phyloP scores from a whole-genome alignment of 2,888 invertebrate genomes.

The Imbricaverruca yamaguchii region DNA sequence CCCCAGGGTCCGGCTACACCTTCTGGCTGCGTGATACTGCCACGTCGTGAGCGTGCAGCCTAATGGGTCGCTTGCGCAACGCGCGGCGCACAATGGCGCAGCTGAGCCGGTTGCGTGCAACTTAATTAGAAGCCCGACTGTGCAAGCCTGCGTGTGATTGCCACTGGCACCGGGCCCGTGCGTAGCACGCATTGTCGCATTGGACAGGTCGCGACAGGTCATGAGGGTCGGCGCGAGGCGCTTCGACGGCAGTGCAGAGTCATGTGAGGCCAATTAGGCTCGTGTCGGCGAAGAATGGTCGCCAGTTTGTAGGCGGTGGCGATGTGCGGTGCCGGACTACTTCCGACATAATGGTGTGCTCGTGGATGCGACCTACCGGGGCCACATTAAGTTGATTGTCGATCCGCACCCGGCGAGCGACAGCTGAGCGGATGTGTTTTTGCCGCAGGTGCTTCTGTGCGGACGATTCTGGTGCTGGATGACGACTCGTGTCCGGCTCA shows the following conservation, averaged over 20 bases:
- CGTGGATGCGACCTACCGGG: background rate
- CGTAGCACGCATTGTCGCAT: too few relatives aligned
- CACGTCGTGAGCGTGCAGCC: too few relatives aligned
- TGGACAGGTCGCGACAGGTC: too few relatives aligned
- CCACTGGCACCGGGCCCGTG: too few relatives aligned
- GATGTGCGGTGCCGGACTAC: background rate
- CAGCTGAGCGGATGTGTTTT: background rate
- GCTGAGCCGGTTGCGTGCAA: too few relatives aligned
- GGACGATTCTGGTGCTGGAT: slow-evolving; percentile 73
- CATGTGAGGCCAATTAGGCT: background rate
- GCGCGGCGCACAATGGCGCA: too few relatives aligned
- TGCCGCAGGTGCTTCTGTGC: slow-evolving; percentile 42
- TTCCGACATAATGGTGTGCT: background rate
- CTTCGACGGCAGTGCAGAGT: background rate
- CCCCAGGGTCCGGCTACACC: too few relatives aligned
- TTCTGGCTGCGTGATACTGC: too few relatives aligned
- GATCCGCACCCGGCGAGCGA: background rate
- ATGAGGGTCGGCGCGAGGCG: background rate
- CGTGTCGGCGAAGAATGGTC: background rate
- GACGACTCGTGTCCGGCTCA: slow-evolving; percentile 84
- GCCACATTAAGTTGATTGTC: background rate
- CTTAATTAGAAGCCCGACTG: too few relatives aligned
- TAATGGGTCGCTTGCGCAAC: too few relatives aligned
- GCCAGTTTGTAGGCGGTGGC: background rate
- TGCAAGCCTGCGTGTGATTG: too few relatives aligned